A percentile compares a stretch with the other conserved stretches of the same genome.
phyloP scores from a whole-genome alignment of 53 echinoderm and acorn worm genomes.

The Luidia sarsii region DNA sequence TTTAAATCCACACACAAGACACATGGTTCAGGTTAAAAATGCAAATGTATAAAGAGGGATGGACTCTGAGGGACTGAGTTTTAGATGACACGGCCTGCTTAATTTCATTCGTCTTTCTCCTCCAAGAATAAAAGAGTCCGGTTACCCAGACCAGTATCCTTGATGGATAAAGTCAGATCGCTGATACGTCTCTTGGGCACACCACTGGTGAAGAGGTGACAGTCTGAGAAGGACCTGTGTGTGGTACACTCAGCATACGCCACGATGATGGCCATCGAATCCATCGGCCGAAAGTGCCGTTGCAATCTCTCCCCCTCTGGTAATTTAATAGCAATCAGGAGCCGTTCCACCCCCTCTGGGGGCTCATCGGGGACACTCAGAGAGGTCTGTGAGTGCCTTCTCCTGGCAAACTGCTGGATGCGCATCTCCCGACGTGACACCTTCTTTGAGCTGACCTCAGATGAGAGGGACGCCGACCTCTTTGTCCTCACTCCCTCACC shows the following conservation, averaged over 20 bases:
- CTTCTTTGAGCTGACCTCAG: constrained; percentile 18
- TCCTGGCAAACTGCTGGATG: constrained; percentile 46
- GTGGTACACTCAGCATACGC: constrained; percentile 40
- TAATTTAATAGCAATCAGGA: constrained; percentile 62
- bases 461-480: constrained; percentile 26
- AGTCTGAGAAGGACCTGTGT: constrained; percentile 40
- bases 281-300: constrained; percentile 52
- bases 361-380: constrained; percentile 38
- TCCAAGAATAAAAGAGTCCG: constrained; percentile 60
- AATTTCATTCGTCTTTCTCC: constrained; percentile 61
- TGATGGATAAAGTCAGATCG: constrained; percentile 26
- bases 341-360: constrained; percentile 24
- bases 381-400: constrained; percentile 48
- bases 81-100: too few species aligned
- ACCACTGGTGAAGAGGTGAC: constrained; percentile 56
- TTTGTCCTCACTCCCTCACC: not conserved
- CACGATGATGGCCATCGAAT: constrained; percentile 28
- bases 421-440: constrained; percentile 54
- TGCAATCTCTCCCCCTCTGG: constrained; percentile 61
- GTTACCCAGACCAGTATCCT: constrained; percentile 32
- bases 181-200: constrained; percentile 51
- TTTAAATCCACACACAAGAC: too few species aligned
- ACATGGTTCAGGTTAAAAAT: too few species aligned
- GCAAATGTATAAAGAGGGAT: too few species aligned
- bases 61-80: too few species aligned